These are phyloP conservation scores for Sphyrna mokarran DNA, from an alignment of 2,113 vertebrate species.

Conservation along the genomic window DNA sequence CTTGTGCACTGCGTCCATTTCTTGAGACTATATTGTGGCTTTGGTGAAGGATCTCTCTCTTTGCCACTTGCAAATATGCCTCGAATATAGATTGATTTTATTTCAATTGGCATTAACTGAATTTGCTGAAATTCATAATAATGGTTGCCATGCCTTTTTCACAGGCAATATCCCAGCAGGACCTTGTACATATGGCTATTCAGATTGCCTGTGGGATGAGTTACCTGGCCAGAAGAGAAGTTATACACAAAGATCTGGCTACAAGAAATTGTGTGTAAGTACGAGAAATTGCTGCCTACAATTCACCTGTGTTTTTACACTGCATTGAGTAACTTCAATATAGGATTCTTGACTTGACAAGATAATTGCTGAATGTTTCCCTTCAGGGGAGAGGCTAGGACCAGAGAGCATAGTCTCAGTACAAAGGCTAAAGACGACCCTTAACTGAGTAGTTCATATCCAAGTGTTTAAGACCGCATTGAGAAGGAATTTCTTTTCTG, in stretches of 20 bases:
- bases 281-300: slow-evolving; percentile 3
- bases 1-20: no score
- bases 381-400: no score
- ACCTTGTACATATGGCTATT: slow-evolving; percentile 96
- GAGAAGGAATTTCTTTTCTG: no score
- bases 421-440: no score
- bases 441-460: no score
- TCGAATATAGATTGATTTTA: background rate
- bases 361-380: no score
- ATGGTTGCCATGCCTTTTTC: slow-evolving; percentile 34
- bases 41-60: background rate
- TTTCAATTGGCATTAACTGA: background rate
- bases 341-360: no score
- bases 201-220: slow-evolving; percentile 98
- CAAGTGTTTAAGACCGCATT: no score
- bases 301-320: background rate
- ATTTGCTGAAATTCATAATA: background rate
- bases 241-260: slow-evolving; percentile 96
- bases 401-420: no score
- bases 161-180: slow-evolving; percentile 94
- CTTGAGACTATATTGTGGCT: background rate
- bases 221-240: slow-evolving; percentile 89
- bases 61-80: background rate
- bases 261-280: slow-evolving; percentile 98
- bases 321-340: background rate